Evolutionary conservation across 1,140 invertebrate genomes (phyloP).

Genomic region (Cyphomyrmex costatus): DNA sequence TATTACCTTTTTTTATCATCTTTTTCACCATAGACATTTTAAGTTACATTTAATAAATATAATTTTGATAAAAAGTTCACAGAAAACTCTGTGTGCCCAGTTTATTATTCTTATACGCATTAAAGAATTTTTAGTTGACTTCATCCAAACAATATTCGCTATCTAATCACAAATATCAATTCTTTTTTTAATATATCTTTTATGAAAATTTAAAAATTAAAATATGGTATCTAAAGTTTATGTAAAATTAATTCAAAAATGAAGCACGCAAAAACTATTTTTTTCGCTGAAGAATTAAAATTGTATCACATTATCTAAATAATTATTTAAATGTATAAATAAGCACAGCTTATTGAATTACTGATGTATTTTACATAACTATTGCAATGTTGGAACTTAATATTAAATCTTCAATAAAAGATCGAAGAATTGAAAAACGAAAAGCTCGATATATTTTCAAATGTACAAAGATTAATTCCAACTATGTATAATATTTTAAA

Average conservation of each 20-base stretch:
- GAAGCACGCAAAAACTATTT: not conserved
- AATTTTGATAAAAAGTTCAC: conserved; percentile 4
- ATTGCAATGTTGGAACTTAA: not conserved
- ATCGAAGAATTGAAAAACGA: not conserved
- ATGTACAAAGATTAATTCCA: conserved; percentile 5
- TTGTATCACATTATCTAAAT: not conserved
- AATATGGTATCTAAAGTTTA: not conserved
- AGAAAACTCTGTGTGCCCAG: not conserved
- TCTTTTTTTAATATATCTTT: not conserved
- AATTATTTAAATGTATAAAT: not conserved
- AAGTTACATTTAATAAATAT: not conserved
- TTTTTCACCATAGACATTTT: not conserved
- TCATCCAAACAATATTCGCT: not conserved
- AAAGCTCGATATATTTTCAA: not conserved
- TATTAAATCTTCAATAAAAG: not conserved
- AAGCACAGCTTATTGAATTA: not conserved
- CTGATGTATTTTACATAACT: not conserved
- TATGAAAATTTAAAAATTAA: not conserved
- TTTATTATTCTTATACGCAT: not conserved
- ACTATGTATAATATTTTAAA: not conserved
- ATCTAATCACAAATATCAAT: not conserved
- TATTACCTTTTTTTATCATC: conserved; percentile 13
- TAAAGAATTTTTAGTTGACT: not conserved
- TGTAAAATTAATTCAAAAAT: too few relatives aligned
- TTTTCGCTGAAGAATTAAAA: not conserved